Evolutionary conservation across 1,140 invertebrate genomes (phyloP).

Genomic region (Drosophila pseudoobscura): DNA sequence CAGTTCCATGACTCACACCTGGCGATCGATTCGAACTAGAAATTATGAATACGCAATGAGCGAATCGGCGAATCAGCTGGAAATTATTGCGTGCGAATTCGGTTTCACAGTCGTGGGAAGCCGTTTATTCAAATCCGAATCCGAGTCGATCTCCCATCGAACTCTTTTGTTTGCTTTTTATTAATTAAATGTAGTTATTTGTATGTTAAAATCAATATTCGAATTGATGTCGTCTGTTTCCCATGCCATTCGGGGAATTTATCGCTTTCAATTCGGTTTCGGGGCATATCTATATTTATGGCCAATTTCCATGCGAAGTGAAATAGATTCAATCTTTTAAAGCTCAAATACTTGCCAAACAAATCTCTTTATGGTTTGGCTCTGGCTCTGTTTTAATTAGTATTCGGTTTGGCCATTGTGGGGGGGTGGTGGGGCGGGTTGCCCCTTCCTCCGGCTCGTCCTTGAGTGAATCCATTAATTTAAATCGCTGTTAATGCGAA

Average conservation of each 20-base stretch:
- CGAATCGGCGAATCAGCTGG: not conserved
- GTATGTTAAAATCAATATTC: conserved; percentile 71
- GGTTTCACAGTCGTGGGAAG: conserved; percentile 61
- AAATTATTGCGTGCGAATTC: conserved; percentile 64
- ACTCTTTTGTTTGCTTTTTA: conserved; percentile 55
- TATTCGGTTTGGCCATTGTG: conserved; percentile 19
- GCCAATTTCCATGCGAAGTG: conserved; percentile 38
- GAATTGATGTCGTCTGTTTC: conserved; percentile 62
- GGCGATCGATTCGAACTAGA: conserved; percentile 48
- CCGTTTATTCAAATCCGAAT: conserved; percentile 79
- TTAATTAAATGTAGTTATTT: conserved; percentile 79
- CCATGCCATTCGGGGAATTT: conserved; percentile 72
- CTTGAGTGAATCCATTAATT: conserved; percentile 70
- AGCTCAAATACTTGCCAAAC: not conserved
- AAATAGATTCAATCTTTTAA: not conserved
- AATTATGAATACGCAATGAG: conserved; percentile 73
- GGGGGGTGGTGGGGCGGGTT: too few species aligned
- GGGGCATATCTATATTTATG: conserved; percentile 49
- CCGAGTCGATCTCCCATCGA: conserved; percentile 56
- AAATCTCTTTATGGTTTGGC: not conserved
- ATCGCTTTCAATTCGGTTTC: conserved; percentile 56
- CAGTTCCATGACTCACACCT: conserved; percentile 63
- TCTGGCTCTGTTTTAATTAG: conserved; percentile 28
- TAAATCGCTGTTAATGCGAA: conserved; percentile 76
- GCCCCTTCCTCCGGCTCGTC: too few species aligned